Evolutionary conservation across 92 coral and sea anemone species (phyloP).

Genomic region (Palythoa heliodiscus): DNA sequence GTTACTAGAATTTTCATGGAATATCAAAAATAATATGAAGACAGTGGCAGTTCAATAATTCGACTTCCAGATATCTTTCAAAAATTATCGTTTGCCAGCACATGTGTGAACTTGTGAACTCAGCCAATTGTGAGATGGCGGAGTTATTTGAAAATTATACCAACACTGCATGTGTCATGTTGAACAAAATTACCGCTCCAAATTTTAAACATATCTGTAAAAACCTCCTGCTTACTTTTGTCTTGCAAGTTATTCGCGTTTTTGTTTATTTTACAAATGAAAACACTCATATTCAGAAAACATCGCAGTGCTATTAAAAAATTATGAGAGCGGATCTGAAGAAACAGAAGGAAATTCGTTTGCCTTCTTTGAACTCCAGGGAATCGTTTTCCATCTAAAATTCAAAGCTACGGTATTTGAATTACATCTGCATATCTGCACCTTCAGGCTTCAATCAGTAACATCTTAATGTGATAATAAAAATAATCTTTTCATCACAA

Average conservation of each 20-base stretch:
- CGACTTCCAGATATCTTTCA: not conserved
- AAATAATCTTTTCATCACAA: not conserved
- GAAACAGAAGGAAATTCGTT: not conserved
- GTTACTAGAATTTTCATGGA: too few species aligned
- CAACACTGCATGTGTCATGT: not conserved
- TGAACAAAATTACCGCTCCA: not conserved
- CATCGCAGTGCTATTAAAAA: not conserved
- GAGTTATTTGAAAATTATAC: not conserved
- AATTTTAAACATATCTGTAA: not conserved
- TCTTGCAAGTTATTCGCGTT: not conserved
- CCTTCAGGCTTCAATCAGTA: not conserved
- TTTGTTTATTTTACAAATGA: not conserved
- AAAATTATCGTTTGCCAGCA: constrained; percentile 13
- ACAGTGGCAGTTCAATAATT: not conserved
- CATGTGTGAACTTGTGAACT: constrained; percentile 48
- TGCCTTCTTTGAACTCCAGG: not conserved
- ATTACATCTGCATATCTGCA: not conserved
- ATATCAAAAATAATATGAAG: not conserved
- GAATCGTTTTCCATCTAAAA: not conserved
- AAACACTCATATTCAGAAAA: not conserved
- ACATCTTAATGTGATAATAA: not conserved
- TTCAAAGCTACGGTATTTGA: not conserved
- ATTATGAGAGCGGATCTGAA: not conserved
- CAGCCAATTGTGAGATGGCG: not conserved
- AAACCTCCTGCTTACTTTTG: not conserved